A percentile compares a stretch with the other conserved stretches of the same genome.
Evolutionary conservation across 2,888 invertebrate species (phyloP).

Genomic region (Margaritifera margaritifera): DNA sequence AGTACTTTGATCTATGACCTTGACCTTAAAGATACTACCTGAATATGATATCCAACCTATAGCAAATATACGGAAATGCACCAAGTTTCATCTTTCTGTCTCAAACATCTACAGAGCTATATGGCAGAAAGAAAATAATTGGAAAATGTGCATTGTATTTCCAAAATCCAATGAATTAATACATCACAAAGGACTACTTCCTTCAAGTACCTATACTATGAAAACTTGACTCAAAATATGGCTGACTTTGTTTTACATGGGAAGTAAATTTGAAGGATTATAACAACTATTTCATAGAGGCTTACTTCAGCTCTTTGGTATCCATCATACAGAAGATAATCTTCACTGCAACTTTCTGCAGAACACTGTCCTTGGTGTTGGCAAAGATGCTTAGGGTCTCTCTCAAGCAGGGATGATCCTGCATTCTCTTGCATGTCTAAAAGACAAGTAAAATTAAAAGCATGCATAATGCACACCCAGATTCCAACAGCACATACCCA

Average conservation of each 20-base stretch:
- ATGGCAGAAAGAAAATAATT: neutral
- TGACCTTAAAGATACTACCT: neutral
- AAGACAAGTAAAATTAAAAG: conserved; percentile 5
- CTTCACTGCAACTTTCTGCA: conserved; percentile 68
- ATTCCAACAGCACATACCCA: neutral
- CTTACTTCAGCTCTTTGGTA: conserved; percentile 56
- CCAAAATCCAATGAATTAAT: neutral
- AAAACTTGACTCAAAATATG: neutral
- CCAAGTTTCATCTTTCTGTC: neutral
- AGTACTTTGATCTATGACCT: too few species aligned
- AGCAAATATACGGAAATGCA: neutral
- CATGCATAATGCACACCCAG: neutral
- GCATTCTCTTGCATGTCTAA: conserved; percentile 62
- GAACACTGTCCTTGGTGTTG: conserved; percentile 53
- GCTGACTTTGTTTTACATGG: neutral
- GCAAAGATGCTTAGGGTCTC: conserved; percentile 59
- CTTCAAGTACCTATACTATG: neutral
- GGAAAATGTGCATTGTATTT: neutral
- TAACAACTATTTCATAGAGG: neutral
- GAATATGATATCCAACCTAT: neutral
- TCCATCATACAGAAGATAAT: conserved; percentile 66
- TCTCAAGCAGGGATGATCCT: conserved; percentile 48
- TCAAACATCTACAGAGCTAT: neutral
- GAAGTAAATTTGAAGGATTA: neutral
- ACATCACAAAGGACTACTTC: neutral